Evolutionary conservation across 2,888 invertebrate species (phyloP).

Genomic region (Trissolcus japonicus): DNA sequence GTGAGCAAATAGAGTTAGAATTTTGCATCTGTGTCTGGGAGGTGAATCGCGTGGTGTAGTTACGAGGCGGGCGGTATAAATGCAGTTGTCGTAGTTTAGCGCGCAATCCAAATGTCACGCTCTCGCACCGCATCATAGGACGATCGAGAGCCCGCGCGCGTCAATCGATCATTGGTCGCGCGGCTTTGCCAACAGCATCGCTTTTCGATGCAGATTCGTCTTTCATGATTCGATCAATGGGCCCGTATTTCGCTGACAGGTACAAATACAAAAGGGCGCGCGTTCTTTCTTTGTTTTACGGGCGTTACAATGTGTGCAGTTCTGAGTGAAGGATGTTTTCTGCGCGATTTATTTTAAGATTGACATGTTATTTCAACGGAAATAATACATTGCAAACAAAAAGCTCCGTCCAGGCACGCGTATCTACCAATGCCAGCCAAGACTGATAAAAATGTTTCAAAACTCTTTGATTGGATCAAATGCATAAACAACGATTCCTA

Average conservation of each 20-base stretch:
- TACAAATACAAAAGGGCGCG: conserved; percentile 53
- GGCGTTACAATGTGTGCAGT: conserved; percentile 42
- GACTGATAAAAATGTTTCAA: conserved; percentile 56
- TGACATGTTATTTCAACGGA: conserved; percentile 57
- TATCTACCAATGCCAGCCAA: conserved; percentile 30
- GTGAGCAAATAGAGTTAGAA: conserved; percentile 22
- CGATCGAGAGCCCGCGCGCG: conserved; percentile 60
- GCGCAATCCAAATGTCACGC: conserved; percentile 64
- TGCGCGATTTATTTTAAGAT: conserved; percentile 58
- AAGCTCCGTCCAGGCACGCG: conserved; percentile 28
- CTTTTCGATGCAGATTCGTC: conserved; percentile 53
- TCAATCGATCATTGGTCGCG: conserved; percentile 61
- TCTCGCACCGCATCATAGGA: conserved; percentile 51
- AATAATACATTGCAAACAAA: conserved; percentile 51
- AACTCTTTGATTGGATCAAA: conserved; percentile 43
- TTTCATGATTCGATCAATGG: conserved; percentile 56
- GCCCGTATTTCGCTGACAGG: conserved; percentile 57
- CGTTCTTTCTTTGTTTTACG: conserved; percentile 52
- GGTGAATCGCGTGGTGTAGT: conserved; percentile 23
- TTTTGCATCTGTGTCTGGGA: conserved; percentile 41
- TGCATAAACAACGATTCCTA: conserved; percentile 38
- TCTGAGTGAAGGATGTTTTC: conserved; percentile 55
- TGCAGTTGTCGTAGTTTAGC: conserved; percentile 59
- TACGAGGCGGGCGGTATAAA: conserved; percentile 15
- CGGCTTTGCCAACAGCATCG: conserved; percentile 56